These are phyloP conservation scores for Rhopalosiphum nymphaeae DNA, from an alignment of 2,888 invertebrate genomes.

Conservation along the genomic window DNA sequence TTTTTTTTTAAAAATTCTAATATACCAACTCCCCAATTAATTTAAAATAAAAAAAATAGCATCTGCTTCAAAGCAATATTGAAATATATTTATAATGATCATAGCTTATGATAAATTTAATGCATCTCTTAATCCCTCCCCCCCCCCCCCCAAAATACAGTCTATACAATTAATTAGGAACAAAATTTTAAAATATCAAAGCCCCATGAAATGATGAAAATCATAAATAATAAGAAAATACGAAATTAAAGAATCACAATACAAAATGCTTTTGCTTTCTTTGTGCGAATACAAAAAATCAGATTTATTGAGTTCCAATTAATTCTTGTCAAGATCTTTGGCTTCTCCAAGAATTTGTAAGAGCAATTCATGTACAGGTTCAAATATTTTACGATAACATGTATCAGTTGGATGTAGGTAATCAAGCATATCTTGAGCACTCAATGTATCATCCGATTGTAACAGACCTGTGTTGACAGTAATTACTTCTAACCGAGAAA, in stretches of 20 bases:
- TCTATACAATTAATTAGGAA: slow-evolving; percentile 61
- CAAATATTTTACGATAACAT: slow-evolving; percentile 89
- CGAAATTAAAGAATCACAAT: slow-evolving; percentile 32
- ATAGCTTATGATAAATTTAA: slow-evolving; percentile 27
- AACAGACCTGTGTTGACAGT: slow-evolving; percentile 64
- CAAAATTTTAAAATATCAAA: slow-evolving; percentile 50
- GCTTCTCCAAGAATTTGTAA: slow-evolving; percentile 83
- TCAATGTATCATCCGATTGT: slow-evolving; percentile 84
- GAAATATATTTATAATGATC: not conserved
- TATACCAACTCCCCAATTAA: not conserved
- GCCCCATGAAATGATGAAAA: slow-evolving; percentile 46
- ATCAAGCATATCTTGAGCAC: slow-evolving; percentile 92
- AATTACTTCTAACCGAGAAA: slow-evolving; percentile 77
- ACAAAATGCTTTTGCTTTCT: slow-evolving; percentile 27
- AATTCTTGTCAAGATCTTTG: slow-evolving; percentile 79
- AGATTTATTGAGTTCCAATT: slow-evolving; percentile 78
- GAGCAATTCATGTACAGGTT: slow-evolving; percentile 85
- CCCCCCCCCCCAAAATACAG: slow-evolving; percentile 13
- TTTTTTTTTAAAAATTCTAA: not conserved
- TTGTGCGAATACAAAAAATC: slow-evolving; percentile 12
- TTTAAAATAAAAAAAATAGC: not conserved
- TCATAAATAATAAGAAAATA: slow-evolving; percentile 44
- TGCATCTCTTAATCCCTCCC: not conserved
- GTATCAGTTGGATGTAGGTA: slow-evolving; percentile 88
- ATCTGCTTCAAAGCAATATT: slow-evolving; percentile 29